phyloP scores from a whole-genome alignment of 1,140 invertebrate species.

The Venustaconcha ellipsiformis region DNA sequence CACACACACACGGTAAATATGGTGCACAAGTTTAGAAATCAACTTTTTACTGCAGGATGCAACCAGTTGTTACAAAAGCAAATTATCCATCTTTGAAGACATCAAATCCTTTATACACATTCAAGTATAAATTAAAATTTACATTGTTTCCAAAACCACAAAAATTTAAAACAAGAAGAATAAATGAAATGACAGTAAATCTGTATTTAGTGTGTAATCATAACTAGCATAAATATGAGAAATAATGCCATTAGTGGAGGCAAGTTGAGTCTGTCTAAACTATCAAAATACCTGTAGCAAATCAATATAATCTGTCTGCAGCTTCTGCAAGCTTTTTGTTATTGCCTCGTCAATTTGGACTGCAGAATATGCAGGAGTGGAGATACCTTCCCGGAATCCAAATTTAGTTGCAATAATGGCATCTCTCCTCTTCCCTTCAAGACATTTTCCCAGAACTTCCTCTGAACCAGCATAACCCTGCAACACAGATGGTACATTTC shows the following conservation, averaged over 20 bases:
- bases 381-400: conserved; percentile 57
- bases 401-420: conserved; percentile 65
- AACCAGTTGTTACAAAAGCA: too few species aligned
- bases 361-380: conserved; percentile 54
- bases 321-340: conserved; percentile 45
- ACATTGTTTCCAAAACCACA: too few species aligned
- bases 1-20: too few species aligned
- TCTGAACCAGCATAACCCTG: conserved; percentile 65
- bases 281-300: conserved; percentile 57
- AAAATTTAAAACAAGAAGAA: too few species aligned
- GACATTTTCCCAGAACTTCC: conserved; percentile 56
- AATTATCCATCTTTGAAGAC: too few species aligned
- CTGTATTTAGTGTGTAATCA: too few species aligned
- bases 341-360: conserved; percentile 61
- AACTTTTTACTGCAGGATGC: too few species aligned
- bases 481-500: background rate
- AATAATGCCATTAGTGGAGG: conserved; percentile 11
- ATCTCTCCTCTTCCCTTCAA: conserved; percentile 54
- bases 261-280: conserved; percentile 57
- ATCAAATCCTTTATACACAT: too few species aligned
- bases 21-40: too few species aligned
- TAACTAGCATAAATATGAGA: too few species aligned
- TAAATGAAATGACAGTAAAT: too few species aligned
- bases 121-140: too few species aligned
- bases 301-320: conserved; percentile 63